Evolutionary conservation across 2,888 invertebrate genomes (phyloP).

Genomic region (Argyresthia goedartella): DNA sequence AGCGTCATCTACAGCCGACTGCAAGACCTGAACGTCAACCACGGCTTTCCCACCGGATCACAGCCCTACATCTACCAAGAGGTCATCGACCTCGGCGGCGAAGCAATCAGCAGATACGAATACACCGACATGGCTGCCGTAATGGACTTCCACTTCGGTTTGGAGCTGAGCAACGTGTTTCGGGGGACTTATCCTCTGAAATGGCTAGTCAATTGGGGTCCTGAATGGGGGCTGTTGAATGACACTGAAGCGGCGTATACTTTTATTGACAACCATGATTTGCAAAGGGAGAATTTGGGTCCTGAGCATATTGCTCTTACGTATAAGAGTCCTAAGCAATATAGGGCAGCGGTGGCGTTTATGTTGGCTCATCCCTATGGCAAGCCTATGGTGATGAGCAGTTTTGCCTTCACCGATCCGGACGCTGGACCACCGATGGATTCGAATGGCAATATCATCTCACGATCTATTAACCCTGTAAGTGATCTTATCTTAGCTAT

Average conservation of each 20-base stretch:
- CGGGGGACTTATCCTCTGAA: conserved; percentile 73
- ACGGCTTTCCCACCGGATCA: conserved; percentile 74
- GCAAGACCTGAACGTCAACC: conserved; percentile 71
- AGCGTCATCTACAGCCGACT: conserved; percentile 73
- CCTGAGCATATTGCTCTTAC: conserved; percentile 75
- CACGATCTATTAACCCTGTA: conserved; percentile 74
- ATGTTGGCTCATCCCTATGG: conserved; percentile 90
- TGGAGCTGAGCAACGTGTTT: conserved; percentile 52
- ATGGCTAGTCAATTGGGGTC: conserved; percentile 75
- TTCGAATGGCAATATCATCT: conserved; percentile 71
- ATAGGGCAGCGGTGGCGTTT: conserved; percentile 87
- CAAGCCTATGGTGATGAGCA: conserved; percentile 86
- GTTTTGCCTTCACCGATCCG: conserved; percentile 76
- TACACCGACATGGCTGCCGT: conserved; percentile 73
- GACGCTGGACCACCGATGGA: conserved; percentile 81
- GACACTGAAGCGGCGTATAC: conserved; percentile 74
- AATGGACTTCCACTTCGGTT: conserved; percentile 74
- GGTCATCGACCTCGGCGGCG: conserved; percentile 79
- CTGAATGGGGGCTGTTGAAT: conserved; percentile 76
- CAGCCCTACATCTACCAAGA: conserved; percentile 82
- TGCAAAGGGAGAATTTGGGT: conserved; percentile 82
- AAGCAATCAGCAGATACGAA: conserved; percentile 57
- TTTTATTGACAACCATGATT: conserved; percentile 94
- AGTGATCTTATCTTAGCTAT: conserved; percentile 25
- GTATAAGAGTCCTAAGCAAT: conserved; percentile 74